These are phyloP conservation scores for Taxidea taxus DNA, from an alignment of 2,113 vertebrate genomes.

Conservation along the genomic window DNA sequence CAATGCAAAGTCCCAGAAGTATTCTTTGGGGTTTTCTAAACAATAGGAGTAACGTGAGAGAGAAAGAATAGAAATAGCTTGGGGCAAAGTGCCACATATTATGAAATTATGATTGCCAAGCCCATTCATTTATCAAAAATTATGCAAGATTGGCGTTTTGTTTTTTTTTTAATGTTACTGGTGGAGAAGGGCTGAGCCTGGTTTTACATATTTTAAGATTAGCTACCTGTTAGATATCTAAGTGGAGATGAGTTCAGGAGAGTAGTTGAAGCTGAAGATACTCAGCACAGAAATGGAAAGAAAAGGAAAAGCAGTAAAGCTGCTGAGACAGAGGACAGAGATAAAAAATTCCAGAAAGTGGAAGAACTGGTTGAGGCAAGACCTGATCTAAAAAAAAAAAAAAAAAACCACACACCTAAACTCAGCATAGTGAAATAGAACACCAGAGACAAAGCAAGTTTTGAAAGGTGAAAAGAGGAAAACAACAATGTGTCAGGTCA, in stretches of 20 bases:
- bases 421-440: neutral
- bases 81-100: neutral
- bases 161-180: neutral
- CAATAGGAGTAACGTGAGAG: neutral
- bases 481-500: neutral
- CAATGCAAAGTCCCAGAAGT: neutral
- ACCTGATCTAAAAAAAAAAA: neutral
- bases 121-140: neutral
- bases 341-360: neutral
- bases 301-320: neutral
- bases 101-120: neutral
- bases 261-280: neutral
- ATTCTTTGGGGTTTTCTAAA: neutral
- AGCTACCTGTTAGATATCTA: neutral
- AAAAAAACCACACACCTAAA: neutral
- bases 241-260: neutral
- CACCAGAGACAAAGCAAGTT: neutral
- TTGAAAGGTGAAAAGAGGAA: neutral
- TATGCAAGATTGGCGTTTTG: neutral
- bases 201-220: neutral
- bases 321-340: neutral
- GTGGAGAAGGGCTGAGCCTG: neutral
- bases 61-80: neutral
- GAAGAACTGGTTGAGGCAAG: neutral
- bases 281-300: neutral